These are phyloP conservation scores for Geophilus truncorum DNA, from an alignment of 2,888 invertebrate genomes.

Conservation along the genomic window DNA sequence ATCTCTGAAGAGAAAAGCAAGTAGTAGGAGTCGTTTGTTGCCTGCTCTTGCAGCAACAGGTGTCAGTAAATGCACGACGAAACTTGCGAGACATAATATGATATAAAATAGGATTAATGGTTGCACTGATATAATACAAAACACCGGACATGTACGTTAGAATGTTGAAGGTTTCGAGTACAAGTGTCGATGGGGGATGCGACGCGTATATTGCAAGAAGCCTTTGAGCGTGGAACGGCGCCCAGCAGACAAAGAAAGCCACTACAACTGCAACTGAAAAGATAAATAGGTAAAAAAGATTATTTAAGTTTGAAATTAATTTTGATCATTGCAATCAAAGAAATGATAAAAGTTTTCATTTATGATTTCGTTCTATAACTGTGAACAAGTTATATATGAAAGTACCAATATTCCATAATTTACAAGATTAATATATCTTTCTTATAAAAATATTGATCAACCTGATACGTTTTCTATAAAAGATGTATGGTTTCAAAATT, in stretches of 20 bases:
- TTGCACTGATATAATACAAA: constrained; percentile 85
- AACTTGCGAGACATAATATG: constrained; percentile 94
- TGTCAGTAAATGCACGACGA: constrained; percentile 80
- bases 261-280: constrained; percentile 53
- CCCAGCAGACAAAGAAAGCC: constrained; percentile 86
- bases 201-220: constrained; percentile 67
- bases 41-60: constrained; percentile 39
- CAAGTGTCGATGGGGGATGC: constrained; percentile 45
- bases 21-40: constrained; percentile 1
- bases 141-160: constrained; percentile 80
- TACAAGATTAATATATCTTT: no score
- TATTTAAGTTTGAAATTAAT: no score
- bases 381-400: no score
- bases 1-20: constrained; percentile 33
- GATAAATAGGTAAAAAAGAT: no score
- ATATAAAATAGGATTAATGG: constrained; percentile 87
- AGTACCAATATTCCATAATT: no score
- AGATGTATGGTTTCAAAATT: no score
- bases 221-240: constrained; percentile 88
- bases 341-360: no score
- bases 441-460: no score
- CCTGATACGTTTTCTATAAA: no score
- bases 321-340: no score
- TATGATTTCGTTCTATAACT: no score
- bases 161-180: constrained; percentile 69